A percentile compares a stretch with the other conserved stretches of the same genome.
Evolutionary conservation across 2,113 vertebrate genomes (phyloP).

Genomic region (Micronisus gabar): DNA sequence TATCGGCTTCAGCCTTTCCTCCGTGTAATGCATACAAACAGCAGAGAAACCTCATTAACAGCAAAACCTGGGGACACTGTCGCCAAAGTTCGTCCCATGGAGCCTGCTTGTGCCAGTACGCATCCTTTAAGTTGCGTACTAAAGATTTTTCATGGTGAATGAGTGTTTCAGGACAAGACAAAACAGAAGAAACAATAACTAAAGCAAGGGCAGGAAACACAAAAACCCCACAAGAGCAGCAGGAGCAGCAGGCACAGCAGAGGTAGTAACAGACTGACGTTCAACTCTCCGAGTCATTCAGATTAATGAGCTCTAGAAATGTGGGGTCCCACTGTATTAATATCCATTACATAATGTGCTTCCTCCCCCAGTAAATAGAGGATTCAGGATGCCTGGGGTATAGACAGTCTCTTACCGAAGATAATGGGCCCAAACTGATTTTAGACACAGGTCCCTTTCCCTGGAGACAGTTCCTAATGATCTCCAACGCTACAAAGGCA

Average conservation of each 20-base stretch:
- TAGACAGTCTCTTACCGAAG: constrained; percentile 17
- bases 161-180: neutral
- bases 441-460: constrained; percentile 56
- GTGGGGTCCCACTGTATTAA: constrained; percentile 55
- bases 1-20: neutral
- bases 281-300: neutral
- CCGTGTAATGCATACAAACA: rapidly evolving
- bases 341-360: constrained; percentile 37
- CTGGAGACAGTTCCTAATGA: constrained; percentile 53
- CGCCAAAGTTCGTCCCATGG: neutral
- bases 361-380: constrained; percentile 29
- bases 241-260: constrained; percentile 32
- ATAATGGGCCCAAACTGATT: constrained; percentile 61
- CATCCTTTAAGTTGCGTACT: neutral
- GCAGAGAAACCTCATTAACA: constrained; percentile 21
- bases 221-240: neutral
- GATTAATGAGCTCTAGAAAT: constrained; percentile 60
- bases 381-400: constrained; percentile 57
- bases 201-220: neutral
- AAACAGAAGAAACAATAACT: neutral
- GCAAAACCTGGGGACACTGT: neutral
- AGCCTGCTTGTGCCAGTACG: neutral
- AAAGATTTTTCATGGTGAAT: neutral
- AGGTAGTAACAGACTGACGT: neutral
- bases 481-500: constrained; percentile 48